phyloP scores from a whole-genome alignment of 2,113 vertebrate genomes.

The Cathartes aura region DNA sequence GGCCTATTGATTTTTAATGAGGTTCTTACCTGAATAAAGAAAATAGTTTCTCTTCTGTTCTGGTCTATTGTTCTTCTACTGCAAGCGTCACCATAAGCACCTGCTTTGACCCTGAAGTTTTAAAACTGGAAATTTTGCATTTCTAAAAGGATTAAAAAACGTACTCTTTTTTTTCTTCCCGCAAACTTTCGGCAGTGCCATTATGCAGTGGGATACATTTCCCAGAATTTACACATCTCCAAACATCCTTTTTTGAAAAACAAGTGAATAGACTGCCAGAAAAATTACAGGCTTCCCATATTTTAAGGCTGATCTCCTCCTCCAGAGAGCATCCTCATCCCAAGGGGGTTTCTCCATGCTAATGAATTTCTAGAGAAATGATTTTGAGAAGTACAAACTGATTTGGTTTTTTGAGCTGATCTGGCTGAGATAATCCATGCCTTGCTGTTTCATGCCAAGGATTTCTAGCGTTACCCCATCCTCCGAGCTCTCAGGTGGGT shows the following conservation, averaged over 20 bases:
- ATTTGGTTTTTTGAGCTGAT: neutral
- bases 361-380: neutral
- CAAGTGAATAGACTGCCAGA: neutral
- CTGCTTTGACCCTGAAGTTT: neutral
- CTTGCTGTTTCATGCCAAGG: neutral
- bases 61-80: neutral
- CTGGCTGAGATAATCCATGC: neutral
- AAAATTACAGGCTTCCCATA: neutral
- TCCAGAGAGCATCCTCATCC: neutral
- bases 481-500: neutral
- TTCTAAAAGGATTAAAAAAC: neutral
- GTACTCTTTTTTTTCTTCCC: neutral
- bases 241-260: neutral
- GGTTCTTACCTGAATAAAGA: conserved; percentile 31
- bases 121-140: neutral
- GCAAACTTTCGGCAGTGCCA: neutral
- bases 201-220: neutral
- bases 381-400: neutral
- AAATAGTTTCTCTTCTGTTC: conserved; percentile 4
- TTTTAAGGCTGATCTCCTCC: neutral
- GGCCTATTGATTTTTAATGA: conserved; percentile 59
- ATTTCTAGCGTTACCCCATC: neutral
- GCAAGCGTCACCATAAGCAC: neutral
- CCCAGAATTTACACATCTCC: neutral
- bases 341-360: neutral